Evolutionary conservation across 2,888 invertebrate genomes (phyloP).

Genomic region (Graphium colonna): DNA sequence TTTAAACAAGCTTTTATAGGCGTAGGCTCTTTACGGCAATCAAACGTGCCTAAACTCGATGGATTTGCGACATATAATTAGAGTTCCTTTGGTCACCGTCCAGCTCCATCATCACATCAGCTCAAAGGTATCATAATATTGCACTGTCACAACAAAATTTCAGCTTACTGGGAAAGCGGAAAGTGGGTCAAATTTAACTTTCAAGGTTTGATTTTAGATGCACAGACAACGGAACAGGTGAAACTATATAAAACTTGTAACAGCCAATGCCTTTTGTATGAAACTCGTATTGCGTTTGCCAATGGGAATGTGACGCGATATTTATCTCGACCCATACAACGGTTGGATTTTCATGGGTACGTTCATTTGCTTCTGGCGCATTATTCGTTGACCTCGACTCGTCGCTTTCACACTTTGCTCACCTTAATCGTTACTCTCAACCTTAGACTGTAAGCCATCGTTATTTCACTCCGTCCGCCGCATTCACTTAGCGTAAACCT

Average conservation of each 20-base stretch:
- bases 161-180: too few relatives aligned
- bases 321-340: constrained; percentile 4
- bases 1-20: too few relatives aligned
- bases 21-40: not conserved
- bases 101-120: too few relatives aligned
- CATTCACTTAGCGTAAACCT: constrained; percentile 20
- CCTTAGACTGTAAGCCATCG: constrained; percentile 31
- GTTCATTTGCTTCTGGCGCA: constrained; percentile 39
- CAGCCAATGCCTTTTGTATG: constrained; percentile 11
- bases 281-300: constrained; percentile 14
- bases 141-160: too few relatives aligned
- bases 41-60: too few relatives aligned
- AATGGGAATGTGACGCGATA: constrained; percentile 21
- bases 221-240: too few relatives aligned
- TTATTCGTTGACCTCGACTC: constrained; percentile 45
- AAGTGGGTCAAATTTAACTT: too few relatives aligned
- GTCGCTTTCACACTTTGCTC: constrained; percentile 40
- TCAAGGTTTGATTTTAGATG: not conserved
- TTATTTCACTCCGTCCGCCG: constrained; percentile 27
- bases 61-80: too few relatives aligned
- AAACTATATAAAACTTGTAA: too few relatives aligned
- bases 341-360: constrained; percentile 13
- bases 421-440: constrained; percentile 26
- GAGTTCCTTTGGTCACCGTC: too few relatives aligned
- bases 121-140: too few relatives aligned